Base-by-base conservation (phyloP, 2,888 invertebrate genomes). In the Pterobdella sp. region DNA sequence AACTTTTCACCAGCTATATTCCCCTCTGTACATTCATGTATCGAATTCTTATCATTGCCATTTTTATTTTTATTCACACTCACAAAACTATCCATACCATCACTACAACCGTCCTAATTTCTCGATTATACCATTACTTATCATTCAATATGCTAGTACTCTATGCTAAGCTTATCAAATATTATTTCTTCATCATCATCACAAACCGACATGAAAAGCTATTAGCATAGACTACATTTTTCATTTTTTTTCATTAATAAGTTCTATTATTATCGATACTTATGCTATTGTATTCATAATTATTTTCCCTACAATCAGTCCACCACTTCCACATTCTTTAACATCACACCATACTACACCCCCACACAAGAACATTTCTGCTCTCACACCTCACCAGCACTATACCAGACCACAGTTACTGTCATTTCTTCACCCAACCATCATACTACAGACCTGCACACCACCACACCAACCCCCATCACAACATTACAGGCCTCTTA, bases 401-500 rank as follows among this genome's bases (percentile, higher is more conserved):
- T 18, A 42, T 42, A 42, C 42, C 42, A 42, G 42, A 42, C 42
- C 42, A 42, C 42, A 7, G 18, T 18, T 18, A 42, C 42, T 42
- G 18, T 18, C 42, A 42, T 18, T 14, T 18, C 42, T 14, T 7
- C 7, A 14, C 42, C 7, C 42, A 7, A 42, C 42, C 42, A 42
- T 18, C 18, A 42, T 18, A 42, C 42, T 14, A 7, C 42, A 42
- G 42, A 42, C 42, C 42, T 14, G 10, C 42, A 42, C 42, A 42
- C 42, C 18, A 42, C 42, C 42, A 42, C 42, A 42, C 42, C 42
- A 42, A 18, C 42, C 42, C 7, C 42, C 42, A 42, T 42, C 42
- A 42, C 42, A 14, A 42, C 42, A 42, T 18, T 18, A 2, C 79
- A 83, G 84, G 84, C 74, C 77, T 83, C 64, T 76, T 84, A 56